These are phyloP conservation scores for Morone saxatilis DNA, from an alignment of 2,113 vertebrate species.

Conservation along the genomic window DNA sequence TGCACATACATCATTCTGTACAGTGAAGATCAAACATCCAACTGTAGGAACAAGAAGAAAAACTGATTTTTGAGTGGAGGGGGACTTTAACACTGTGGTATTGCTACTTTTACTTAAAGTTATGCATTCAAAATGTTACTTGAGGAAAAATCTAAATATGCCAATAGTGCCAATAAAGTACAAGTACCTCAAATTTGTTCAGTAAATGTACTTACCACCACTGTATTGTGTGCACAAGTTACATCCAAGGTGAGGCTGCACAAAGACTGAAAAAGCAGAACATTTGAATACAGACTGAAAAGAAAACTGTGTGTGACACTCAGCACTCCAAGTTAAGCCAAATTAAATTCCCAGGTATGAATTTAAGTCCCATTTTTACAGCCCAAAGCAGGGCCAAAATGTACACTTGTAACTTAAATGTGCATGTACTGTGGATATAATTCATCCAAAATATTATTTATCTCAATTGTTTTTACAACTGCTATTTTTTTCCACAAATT, in stretches of 20 bases:
- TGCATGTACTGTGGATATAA: background rate
- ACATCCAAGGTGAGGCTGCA: slow-evolving; percentile 8
- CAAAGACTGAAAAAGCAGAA: background rate
- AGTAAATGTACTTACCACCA: background rate
- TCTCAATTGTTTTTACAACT: background rate
- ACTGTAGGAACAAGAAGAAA: no score
- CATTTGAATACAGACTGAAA: background rate
- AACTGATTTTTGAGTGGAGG: no score
- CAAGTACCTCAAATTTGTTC: background rate
- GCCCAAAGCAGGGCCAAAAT: background rate
- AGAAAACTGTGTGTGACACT: background rate
- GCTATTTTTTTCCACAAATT: slow-evolving; percentile 10
- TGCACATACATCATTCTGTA: no score
- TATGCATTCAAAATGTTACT: background rate
- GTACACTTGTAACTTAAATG: background rate
- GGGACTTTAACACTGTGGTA: no score
- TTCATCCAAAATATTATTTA: background rate
- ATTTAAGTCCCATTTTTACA: background rate
- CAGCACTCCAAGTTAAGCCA: no score
- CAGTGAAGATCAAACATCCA: no score
- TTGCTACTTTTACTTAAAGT: no score
- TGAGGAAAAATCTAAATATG: background rate
- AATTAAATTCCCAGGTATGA: no score
- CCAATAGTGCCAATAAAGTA: no score
- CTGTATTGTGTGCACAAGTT: slow-evolving; percentile 14